Percentiles rank a stretch among this genome's conserved stretches.
phyloP scores from a whole-genome alignment of 2,113 vertebrate species.

The Columba livia region DNA sequence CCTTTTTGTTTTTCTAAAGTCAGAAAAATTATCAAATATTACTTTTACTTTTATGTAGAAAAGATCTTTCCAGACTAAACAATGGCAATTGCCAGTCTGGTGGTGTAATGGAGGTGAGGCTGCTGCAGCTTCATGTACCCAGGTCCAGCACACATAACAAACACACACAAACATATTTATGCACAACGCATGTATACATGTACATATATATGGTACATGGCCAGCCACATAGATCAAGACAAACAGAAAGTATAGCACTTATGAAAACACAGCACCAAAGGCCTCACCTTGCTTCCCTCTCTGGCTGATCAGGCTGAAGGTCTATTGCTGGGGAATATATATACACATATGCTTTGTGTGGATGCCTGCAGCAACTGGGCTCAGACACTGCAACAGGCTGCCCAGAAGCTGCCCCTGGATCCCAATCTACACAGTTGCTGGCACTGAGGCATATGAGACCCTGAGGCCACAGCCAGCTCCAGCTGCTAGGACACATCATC shows the following conservation, averaged over 20 bases:
- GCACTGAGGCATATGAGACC: not conserved
- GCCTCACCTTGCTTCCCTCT: not conserved
- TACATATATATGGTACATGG: too few relatives aligned
- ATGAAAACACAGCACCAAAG: not conserved
- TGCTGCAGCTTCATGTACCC: not conserved
- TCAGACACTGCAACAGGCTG: not conserved
- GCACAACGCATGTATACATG: not conserved
- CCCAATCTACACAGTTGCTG: not conserved
- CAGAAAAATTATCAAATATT: not conserved
- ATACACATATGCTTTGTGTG: fast-evolving
- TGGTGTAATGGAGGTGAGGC: not conserved
- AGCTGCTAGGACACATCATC: not conserved
- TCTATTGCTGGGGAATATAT: not conserved
- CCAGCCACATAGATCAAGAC: not conserved
- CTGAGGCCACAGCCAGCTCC: not conserved
- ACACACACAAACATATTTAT: not conserved
- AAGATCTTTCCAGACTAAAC: not conserved
- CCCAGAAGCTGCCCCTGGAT: not conserved
- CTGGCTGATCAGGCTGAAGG: not conserved
- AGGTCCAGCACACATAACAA: not conserved
- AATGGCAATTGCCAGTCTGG: not conserved
- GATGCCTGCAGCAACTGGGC: not conserved
- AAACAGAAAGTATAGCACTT: not conserved
- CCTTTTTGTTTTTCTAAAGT: not conserved
- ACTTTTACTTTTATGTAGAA: not conserved